Conservation (phyloP, 2,888 invertebrate species). For the Eretmocerus hayati region DNA sequence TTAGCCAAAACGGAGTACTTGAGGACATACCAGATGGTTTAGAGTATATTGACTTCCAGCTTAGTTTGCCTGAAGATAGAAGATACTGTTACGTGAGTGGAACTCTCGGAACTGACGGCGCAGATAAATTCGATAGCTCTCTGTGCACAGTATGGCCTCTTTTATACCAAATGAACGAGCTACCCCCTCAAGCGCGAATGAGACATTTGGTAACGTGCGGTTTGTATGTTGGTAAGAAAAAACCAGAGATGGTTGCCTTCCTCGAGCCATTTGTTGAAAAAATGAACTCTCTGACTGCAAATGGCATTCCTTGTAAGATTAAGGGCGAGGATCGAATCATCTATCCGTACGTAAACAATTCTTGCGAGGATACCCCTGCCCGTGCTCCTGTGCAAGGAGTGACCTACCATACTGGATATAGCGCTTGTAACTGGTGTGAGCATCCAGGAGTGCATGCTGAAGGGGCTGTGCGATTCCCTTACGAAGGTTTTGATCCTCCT, state of each 20-base stretch:
- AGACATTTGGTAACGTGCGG: conserved; percentile 2
- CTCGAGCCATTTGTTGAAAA: neutral
- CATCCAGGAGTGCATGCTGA: conserved; percentile 1
- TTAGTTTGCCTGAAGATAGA: neutral
- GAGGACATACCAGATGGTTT: conserved; percentile 4
- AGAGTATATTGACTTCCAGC: conserved; percentile 4
- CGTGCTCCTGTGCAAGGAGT: conserved; percentile 1
- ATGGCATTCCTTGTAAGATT: neutral
- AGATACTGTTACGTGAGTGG: neutral
- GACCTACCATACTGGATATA: neutral
- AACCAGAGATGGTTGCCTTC: conserved; percentile 7
- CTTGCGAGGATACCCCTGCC: conserved; percentile 1
- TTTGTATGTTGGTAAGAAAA: conserved; percentile 3
- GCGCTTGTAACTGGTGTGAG: conserved; percentile 2
- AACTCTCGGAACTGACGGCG: conserved; percentile 6
- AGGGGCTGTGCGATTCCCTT: neutral
- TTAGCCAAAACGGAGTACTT: neutral
- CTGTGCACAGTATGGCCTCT: conserved; percentile 9
- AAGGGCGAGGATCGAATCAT: neutral
- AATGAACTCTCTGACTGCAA: too few relatives aligned
- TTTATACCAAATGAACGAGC: conserved; percentile 3
- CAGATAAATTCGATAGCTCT: conserved; percentile 4
- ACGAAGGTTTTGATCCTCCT: neutral
- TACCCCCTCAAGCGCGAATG: conserved; percentile 1
- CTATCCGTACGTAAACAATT: neutral